Base-by-base conservation (phyloP, 1,140 invertebrate species). In the Drosophila serrata region DNA sequence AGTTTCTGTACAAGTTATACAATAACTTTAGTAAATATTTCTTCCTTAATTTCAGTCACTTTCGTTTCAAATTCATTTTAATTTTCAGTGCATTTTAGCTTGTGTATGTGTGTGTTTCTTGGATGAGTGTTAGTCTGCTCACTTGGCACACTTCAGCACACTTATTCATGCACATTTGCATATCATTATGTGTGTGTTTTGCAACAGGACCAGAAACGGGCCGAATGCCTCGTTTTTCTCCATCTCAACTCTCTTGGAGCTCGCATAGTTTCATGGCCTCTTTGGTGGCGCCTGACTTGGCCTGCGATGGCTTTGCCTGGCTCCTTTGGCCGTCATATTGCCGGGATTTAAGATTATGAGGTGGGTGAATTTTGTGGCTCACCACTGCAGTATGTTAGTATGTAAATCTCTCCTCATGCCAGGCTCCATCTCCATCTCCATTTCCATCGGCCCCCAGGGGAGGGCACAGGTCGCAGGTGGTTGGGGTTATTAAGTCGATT, bases 331-430 rank as follows among this genome's bases (percentile, higher is more conserved):
- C 77, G 68, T 82, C 82, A 88, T 88, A 86, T 76, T 82, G 85
- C 80, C 76, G 70, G 88, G 85, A 90, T 90, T 87, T 84, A 88
- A 84, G 84, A 88, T 90, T 90, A 90, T 84, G 84, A 87, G 80
- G 76, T 90, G 63, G 63, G 67, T 78, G 76, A 82, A 86, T 88
- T 88, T 79, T 88, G 84, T 80, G 82, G 82, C 72, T 77, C 51
- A 74, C 84, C 84, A 48, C 84, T 75, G 63, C 55, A 72, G 82
- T 75, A 82, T 76, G 79, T 77, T 79, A 88, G 85, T 80, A 67
- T 77, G 84, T 88, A 84, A 87, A 88, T 87, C 84, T 87, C 67
- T 77, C 31, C 29, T 24, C 46, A 19, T 53, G 12, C 56, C 46
- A 31, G 19, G 19, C 64, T 22, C 55, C 55, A 31, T 55, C 49